phyloP scores from a whole-genome alignment of 1,140 invertebrate species.

The Oppia nitens region DNA sequence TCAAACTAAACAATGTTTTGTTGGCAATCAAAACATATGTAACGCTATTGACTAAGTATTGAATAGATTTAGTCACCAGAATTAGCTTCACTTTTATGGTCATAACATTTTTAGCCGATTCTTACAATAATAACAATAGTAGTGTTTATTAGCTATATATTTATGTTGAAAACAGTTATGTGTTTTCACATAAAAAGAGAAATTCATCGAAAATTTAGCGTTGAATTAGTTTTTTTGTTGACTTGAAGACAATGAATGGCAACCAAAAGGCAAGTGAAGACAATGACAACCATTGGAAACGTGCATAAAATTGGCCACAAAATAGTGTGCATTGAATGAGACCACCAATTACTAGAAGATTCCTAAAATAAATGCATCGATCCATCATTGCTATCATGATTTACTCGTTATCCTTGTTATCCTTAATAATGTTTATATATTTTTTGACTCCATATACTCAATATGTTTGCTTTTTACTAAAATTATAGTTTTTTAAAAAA shows the following conservation, averaged over 20 bases:
- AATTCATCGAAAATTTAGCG: too few species aligned
- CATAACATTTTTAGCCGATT: too few species aligned
- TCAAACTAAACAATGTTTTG: background rate
- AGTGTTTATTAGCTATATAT: too few species aligned
- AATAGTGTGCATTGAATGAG: background rate
- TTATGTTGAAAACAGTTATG: too few species aligned
- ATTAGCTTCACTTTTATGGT: too few species aligned
- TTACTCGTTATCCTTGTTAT: background rate
- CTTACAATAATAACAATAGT: too few species aligned
- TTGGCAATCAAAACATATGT: background rate
- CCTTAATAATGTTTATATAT: background rate
- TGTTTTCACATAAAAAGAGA: too few species aligned
- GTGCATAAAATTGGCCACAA: background rate
- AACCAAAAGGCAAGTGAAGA: background rate
- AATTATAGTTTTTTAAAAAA: too few species aligned
- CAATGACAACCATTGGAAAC: background rate
- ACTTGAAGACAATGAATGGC: too few species aligned
- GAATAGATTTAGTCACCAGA: background rate
- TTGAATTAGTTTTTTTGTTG: background rate
- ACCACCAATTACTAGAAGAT: background rate
- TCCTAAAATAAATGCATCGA: background rate
- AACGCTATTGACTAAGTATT: background rate
- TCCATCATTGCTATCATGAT: background rate
- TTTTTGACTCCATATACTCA: background rate
- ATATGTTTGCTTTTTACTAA: too few species aligned